phyloP scores from a whole-genome alignment of 1,140 invertebrate species.

The Nephila pilipes region DNA sequence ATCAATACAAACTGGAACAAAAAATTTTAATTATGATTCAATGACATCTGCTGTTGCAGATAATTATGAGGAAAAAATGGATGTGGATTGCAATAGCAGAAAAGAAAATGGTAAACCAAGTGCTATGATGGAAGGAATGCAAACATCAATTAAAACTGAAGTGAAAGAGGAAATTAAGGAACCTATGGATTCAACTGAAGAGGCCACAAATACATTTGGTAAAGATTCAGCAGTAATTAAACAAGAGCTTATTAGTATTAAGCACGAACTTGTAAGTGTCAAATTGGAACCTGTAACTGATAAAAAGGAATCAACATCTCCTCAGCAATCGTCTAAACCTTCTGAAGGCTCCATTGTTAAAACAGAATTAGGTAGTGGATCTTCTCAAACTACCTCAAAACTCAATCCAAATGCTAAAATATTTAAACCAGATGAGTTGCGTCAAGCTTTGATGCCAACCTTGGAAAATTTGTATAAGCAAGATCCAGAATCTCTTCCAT shows the following conservation, averaged over 20 bases:
- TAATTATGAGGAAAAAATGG: conserved; percentile 42
- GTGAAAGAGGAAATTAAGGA: background rate
- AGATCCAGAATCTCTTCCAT: conserved; percentile 97
- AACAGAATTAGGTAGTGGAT: background rate
- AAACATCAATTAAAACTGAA: conserved; percentile 9
- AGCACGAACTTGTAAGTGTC: background rate
- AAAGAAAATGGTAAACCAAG: conserved; percentile 25
- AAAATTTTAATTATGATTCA: conserved; percentile 40
- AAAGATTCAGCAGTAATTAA: background rate
- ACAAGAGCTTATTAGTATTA: background rate
- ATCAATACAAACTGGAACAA: conserved; percentile 35
- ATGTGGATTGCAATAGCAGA: background rate
- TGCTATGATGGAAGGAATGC: conserved; percentile 23
- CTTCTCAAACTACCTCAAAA: conserved; percentile 19
- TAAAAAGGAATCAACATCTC: background rate
- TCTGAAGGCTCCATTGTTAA: background rate
- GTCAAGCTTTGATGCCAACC: conserved; percentile 95
- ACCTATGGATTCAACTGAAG: conserved; percentile 7
- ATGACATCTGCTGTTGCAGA: background rate
- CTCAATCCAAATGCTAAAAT: conserved; percentile 36
- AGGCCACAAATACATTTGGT: background rate
- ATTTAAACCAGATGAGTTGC: conserved; percentile 96
- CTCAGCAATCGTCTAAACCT: background rate
- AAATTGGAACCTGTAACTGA: background rate
- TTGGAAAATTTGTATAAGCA: conserved; percentile 95